Evolutionary conservation across 2,113 vertebrate genomes (phyloP).

Genomic region (Callocephalon fimbriatum): DNA sequence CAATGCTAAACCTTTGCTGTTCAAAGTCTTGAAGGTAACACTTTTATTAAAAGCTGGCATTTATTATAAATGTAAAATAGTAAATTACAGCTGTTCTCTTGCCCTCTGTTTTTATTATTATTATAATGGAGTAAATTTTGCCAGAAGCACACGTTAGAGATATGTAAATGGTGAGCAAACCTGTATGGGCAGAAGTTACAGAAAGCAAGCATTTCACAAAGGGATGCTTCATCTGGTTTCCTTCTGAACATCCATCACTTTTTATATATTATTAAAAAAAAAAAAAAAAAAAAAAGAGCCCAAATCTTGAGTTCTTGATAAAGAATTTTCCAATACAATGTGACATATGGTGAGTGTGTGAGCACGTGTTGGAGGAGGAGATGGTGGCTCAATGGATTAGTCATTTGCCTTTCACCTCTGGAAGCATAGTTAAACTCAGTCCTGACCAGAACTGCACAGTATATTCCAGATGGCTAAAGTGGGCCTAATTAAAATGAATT

Average conservation of each 20-base stretch:
- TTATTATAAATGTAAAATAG: neutral
- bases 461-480: slow-evolving; percentile 69
- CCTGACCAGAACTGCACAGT: neutral
- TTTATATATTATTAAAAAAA: neutral
- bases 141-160: neutral
- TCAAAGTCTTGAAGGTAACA: neutral
- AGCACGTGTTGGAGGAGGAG: slow-evolving; percentile 63
- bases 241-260: neutral
- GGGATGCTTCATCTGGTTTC: neutral
- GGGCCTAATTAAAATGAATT: slow-evolving; percentile 68
- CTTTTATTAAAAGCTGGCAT: neutral
- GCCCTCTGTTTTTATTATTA: neutral
- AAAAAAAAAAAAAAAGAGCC: neutral
- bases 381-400: slow-evolving; percentile 58
- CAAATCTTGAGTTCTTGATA: neutral
- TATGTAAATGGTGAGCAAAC: neutral
- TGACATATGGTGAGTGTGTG: slow-evolving; percentile 44
- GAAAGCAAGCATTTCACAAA: neutral
- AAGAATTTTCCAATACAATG: slow-evolving; percentile 24
- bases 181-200: neutral
- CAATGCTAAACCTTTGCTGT: neutral
- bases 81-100: neutral
- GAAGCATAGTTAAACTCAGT: slow-evolving; percentile 51
- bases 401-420: slow-evolving; percentile 62
- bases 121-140: neutral